Base-by-base conservation (phyloP, 1,140 invertebrate species). In the Drosophila pallidifrons region DNA sequence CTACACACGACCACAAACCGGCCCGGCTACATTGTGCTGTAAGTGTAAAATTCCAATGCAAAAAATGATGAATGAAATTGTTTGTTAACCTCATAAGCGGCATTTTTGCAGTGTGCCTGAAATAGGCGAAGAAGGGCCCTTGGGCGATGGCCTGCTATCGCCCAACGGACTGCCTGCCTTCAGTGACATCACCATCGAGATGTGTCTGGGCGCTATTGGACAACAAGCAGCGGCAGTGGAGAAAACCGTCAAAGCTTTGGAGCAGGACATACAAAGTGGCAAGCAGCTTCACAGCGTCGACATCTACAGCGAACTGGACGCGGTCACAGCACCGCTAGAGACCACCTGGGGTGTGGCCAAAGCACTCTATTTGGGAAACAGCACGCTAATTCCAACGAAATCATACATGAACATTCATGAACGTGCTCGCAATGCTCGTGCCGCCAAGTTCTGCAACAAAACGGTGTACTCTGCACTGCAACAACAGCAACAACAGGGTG, bases 271-370 rank as follows among this genome's bases (percentile, higher is more conserved):
- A 10, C 28, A 75, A 13, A 64, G 49, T 13, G 94, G 93, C 81
- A 91, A 90, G 83, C 93, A 79, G 20, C 69, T 93, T 32, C 94
- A 96, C 93, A 94, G 95, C 49, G 93, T 94, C 10, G 94, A 96
- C 82, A 94, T 98, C n/a, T 95, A 98, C 63, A 91, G 95, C 60
- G 96, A 96, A 7, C 85, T 98, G 8, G 98, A 99, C 86, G 94
- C 95, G 73, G 91, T 95, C 1, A 94, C 95, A 25, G 94, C 94
- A 6, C 95, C 96, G 16, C 93, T 99, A 41, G 96, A 97, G 82
- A 94, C 95, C 35, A 97, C 96, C n/a, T 98, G 96, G 96, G 96
- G 96, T 32, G 94, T 97, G 72, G 95, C 97, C 0, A 98, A 97
- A 92, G 95, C 96, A 28, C 92, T 98, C 8, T 97, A 96, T 88